Percentiles rank a stretch among this genome's conserved stretches.
Evolutionary conservation across 2,113 vertebrate genomes (phyloP).

Genomic region (Narcine bancroftii): DNA sequence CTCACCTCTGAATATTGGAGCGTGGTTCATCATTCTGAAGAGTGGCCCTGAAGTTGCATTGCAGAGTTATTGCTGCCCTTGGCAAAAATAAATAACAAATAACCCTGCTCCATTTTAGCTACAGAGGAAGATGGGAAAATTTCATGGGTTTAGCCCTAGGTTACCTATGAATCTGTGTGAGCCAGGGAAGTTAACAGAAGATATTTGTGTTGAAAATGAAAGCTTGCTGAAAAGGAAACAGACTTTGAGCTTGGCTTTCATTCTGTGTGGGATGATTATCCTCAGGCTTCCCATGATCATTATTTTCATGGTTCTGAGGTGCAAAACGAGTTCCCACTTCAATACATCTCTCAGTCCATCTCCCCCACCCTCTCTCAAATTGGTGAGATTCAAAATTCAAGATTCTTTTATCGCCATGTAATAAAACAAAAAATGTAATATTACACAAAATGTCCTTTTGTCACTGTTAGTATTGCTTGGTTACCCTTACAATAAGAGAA

Average conservation of each 20-base stretch:
- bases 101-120: too few species aligned
- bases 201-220: background rate
- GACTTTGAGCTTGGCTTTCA: background rate
- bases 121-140: background rate
- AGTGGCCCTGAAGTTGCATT: background rate
- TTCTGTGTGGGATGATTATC: background rate
- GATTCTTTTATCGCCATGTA: too few species aligned
- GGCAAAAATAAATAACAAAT: background rate
- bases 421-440: too few species aligned
- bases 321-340: background rate
- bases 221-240: background rate
- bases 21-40: background rate
- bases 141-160: background rate
- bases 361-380: too few species aligned
- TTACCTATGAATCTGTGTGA: too few species aligned
- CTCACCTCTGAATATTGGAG: background rate
- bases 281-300: background rate
- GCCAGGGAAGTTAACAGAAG: background rate
- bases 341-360: too few species aligned
- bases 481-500: too few species aligned
- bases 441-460: too few species aligned
- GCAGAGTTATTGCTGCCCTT: background rate
- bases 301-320: background rate
- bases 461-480: too few species aligned
- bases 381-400: too few species aligned